Conservation (phyloP, 1,140 invertebrate species). For the Rhysida immarginata region DNA sequence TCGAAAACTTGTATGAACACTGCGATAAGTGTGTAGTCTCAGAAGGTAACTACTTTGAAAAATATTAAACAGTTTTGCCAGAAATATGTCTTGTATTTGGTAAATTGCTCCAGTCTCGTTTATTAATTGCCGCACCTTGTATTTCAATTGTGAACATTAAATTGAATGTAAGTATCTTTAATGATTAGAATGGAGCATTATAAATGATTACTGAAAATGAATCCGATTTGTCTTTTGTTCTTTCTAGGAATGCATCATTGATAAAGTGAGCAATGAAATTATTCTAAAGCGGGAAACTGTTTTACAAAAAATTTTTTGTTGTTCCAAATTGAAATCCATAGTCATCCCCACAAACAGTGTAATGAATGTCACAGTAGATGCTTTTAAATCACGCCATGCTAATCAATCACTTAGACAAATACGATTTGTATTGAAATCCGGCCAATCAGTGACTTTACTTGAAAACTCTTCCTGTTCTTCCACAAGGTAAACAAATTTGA, state of each 20-base stretch:
- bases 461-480: neutral
- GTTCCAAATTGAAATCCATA: neutral
- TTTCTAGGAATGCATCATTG: conserved; percentile 7
- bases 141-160: too few species aligned
- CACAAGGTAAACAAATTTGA: neutral
- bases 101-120: too few species aligned
- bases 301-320: conserved; percentile 1
- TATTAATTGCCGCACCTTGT: too few species aligned
- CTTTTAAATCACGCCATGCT: neutral
- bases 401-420: neutral
- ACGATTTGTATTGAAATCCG: neutral
- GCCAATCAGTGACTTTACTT: neutral
- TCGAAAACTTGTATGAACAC: too few species aligned
- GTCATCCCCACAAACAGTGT: neutral
- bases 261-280: neutral
- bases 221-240: neutral
- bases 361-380: neutral
- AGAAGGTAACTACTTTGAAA: too few species aligned
- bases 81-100: too few species aligned
- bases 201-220: too few species aligned
- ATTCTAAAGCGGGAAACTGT: neutral
- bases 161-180: too few species aligned
- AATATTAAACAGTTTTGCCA: too few species aligned
- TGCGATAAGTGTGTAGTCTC: too few species aligned
- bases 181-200: too few species aligned